A percentile compares a stretch with the other conserved stretches of the same genome.
phyloP scores from a whole-genome alignment of 2,888 invertebrate genomes.

The Coremacera marginata region DNA sequence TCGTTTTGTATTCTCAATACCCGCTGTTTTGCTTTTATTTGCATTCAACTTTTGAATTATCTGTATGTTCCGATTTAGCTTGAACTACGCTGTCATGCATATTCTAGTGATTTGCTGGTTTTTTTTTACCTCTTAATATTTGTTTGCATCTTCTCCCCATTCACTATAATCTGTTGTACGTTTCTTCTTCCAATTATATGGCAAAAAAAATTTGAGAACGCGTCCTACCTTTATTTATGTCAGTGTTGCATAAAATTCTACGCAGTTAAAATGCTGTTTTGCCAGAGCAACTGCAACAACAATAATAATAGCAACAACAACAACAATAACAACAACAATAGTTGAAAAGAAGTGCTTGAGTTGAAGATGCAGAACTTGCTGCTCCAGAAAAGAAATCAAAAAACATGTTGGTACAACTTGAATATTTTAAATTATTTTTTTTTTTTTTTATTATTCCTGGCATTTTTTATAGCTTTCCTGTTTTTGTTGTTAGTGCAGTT shows the following conservation, averaged over 20 bases:
- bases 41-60: neutral
- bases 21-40: too few relatives aligned
- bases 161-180: too few relatives aligned
- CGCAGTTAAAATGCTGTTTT: neutral
- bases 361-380: neutral
- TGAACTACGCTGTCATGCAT: neutral
- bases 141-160: neutral
- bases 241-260: slow-evolving; percentile 4
- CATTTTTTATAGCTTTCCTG: neutral
- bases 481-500: neutral
- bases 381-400: slow-evolving; percentile 1
- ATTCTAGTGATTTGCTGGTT: neutral
- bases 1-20: too few relatives aligned
- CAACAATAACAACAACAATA: neutral
- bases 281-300: neutral
- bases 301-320: neutral
- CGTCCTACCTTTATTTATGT: slow-evolving; percentile 6
- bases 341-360: neutral
- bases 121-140: neutral
- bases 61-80: neutral
- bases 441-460: neutral
- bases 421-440: neutral
- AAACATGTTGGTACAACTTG: neutral
- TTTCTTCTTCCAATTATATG: neutral
- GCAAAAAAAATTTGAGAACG: neutral